Evolutionary conservation across 2,113 vertebrate genomes (phyloP), one percentile per base, ranked within the genome.

Genomic region (Puffinus mauretanicus): DNA sequence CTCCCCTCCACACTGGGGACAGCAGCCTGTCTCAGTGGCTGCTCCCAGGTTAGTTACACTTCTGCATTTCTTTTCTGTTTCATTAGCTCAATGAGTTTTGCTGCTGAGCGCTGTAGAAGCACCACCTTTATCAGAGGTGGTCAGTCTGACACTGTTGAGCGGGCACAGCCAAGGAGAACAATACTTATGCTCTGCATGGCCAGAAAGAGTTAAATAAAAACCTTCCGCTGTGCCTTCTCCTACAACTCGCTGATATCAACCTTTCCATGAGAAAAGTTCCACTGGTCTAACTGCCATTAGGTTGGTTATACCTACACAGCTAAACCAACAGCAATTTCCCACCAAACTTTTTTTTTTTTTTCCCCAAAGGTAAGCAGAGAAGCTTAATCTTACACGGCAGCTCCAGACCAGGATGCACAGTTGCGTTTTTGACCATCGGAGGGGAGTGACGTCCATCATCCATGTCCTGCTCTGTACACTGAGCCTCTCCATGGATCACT

Each of bases 381-480:
- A 47, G 60, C 34, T 79, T 42, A 44, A 65, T 92, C 99, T 99
- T 99, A 99, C 99, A 96, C 1, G 99, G 99, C 66, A 99, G 97
- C 97, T 99, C 99, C 96, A 99, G 98, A 21, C 99, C 99, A 1
- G 99, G 98, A 94, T 99, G 99, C 82, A 99, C 98, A 0, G 98
- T 98, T 13, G 98, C 98, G 66, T 99, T 99, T 97, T 99, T 99
- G 75, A 99, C 99, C 92, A 98, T 99, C 0, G 99, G 99, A 10
- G 99, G 99, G 32, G 99, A 99, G 95, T 99, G 99, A 8, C 99
- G 98, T 5, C 99, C 99, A 0, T 99, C 99, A 1, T 99, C 99
- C 99, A 99, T 99, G 98, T 99, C 99, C 8, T 99, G 99, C 98
- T 99, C 99, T 0, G 99, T 98, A 38, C 99, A 99, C 98, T 99